Base-by-base conservation (phyloP, 92 coral and sea anemone species). In the Bergia puertoricense region DNA sequence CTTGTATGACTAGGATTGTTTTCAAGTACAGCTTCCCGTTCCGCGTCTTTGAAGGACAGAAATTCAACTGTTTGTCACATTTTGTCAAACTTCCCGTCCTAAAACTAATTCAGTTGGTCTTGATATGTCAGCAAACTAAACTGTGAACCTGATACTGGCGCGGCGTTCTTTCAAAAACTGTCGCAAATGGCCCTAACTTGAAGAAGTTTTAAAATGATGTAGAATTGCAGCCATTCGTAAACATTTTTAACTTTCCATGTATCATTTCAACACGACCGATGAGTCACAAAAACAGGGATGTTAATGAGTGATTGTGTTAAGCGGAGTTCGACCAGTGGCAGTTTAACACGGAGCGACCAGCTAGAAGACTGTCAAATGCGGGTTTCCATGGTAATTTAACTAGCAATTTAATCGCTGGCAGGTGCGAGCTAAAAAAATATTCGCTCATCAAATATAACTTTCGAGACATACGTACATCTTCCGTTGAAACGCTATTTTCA, bases 241-340 rank as follows among this genome's bases (percentile, higher is more conserved):
- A 46, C 0, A 46, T 46, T 46, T 46, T 46, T 8, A 37, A 11
- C 15, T 72, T 71, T 71, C 41, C 42, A 71, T 71, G 76, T 20
- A 8, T 6, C 13, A 9, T 30, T 23, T 13, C 6, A 7, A 6
- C 74, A 20, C 30, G 69, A 62, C 69, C 8, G 69, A 3, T 20
- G 69, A 5, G 30, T 62, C 30, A 22, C 65, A 22, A 62, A 57
- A 18, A 62, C 30, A 62, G 69, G 11, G 13, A 16, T 62, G 23
- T 22, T 62, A 8, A 13, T 54, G 16, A 80, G 30, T 10, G 46
- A 41, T 22, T 40, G 75, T 42, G 51, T 15, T 23, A 62, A 62
- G 22, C 16, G 85, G 74, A 57, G 36, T 82, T 45, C 39, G 76
- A 66, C 86, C 86, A 82, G 77, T 82, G 51, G 41, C 74, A 43